These are phyloP conservation scores for Trematomus bernacchii DNA, from an alignment of 2,797 vertebrate genomes.

Conservation along the genomic window DNA sequence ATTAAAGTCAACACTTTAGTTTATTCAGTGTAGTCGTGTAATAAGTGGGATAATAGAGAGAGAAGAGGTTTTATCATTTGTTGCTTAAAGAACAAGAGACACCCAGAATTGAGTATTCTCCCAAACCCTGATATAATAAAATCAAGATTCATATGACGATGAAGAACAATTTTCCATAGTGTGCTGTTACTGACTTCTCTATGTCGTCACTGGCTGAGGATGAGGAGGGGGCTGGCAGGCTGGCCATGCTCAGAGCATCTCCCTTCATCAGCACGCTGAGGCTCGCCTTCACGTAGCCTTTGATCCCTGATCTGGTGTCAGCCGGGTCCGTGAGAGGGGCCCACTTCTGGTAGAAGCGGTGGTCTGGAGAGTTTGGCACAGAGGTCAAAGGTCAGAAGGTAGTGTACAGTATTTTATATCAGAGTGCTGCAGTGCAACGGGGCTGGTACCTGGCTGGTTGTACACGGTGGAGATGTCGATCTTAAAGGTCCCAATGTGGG, in stretches of 20 bases:
- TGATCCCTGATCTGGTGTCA: constrained; percentile 91
- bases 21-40: too few relatives aligned
- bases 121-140: too few relatives aligned
- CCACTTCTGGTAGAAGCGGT: constrained; percentile 96
- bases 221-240: constrained; percentile 68
- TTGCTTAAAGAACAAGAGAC: too few relatives aligned
- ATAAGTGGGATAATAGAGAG: too few relatives aligned
- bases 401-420: neutral
- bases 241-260: constrained; percentile 82
- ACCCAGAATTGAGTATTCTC: too few relatives aligned
- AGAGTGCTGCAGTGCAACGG: neutral
- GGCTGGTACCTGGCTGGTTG: constrained; percentile 89
- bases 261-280: constrained; percentile 89
- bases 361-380: constrained; percentile 81
- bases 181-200: constrained; percentile 86
- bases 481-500: constrained; percentile 92
- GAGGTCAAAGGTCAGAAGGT: constrained; percentile 18
- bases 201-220: constrained; percentile 85
- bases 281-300: constrained; percentile 94
- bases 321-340: constrained; percentile 92
- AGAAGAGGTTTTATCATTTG: too few relatives aligned
- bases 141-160: too few relatives aligned
- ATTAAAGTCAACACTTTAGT: too few relatives aligned
- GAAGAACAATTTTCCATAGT: neutral
- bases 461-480: constrained; percentile 92